Evolutionary conservation across 2,888 invertebrate species (phyloP), one percentile per base, ranked within the genome.

Genomic region (Callyntrura sp.): DNA sequence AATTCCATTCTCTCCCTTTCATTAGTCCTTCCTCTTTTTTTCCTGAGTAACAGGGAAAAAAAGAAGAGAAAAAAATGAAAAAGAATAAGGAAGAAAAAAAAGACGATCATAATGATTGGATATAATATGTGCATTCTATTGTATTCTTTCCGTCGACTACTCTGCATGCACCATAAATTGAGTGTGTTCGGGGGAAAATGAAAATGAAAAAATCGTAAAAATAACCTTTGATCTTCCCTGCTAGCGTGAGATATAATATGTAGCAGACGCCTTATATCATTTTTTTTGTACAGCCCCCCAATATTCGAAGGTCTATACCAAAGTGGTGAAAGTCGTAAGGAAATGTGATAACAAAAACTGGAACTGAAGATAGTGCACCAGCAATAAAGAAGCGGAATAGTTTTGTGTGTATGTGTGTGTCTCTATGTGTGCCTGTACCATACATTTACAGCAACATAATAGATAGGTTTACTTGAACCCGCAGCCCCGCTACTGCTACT

Each of bases 141-240:
- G 57, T 43, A 79, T 35, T 79, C 28, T 57, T n/a, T 55, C 55
- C 25, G 12, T n/a, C 14, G 25, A 6, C 48, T 9, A 23, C 62
- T 76, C 45, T 23, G 48, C 73, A 48, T 48, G 48, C 48, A 48
- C 48, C 48, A 51, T 76, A 48, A 45, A 48, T 76, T 23, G 48
- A 76, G 51, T 76, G 73, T 25, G 48, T 45, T 65, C 45, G 8
- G 23, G 23, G 45, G 14, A 45, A 85, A 78, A 85, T 43, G 55
- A 28, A 62, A 55, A 82, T 35, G 70, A 68, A 85, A 60, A 85
- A 60, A 60, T 60, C 57, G 20, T 57, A 73, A 82, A 68, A 76
- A 83, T 88, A 82, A 76, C 88, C 57, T 88, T 88, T 88, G 68
- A 88, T 88, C 88, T 83, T 84, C 25, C 78, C 43, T 20, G 55